Evolutionary conservation across 1,140 invertebrate species (phyloP), one percentile per base, ranked within the genome.

Genomic region (Tetramorium simillimum): DNA sequence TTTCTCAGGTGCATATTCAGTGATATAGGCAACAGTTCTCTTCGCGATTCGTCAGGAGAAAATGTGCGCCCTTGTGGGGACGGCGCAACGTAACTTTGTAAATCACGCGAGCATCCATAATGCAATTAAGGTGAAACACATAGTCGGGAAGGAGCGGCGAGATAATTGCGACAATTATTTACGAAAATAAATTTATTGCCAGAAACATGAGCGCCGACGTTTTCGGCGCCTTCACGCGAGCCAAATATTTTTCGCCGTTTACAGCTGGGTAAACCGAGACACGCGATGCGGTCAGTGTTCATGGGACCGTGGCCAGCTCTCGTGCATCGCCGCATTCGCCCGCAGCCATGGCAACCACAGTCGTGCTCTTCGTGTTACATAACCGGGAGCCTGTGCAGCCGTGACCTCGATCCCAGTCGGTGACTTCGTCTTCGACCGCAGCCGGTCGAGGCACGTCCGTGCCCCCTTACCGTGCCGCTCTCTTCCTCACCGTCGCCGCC

Each of bases 401-500:
- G 92, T 93, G 92, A 93, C 92, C 92, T 92, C 92, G 91, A 93
- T 93, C 92, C 90, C 89, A 75, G 91, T 88, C 90, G 73, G 88
- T 86, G 89, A 88, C 81, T 88, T 69, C 85, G 73, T 77, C 82
- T 80, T 56, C 85, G 75, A 86, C 82, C 62, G 58, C 58, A 49
- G 62, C 33, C 84, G 46, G 60, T 78, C 86, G 84, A 63, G 81
- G 40, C 63, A 63, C 49, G 56, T 56, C 21, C 28, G 43, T 75
- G 69, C 58, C 75, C 63, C 56, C 73, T 85, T 18, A 40, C 72
- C 75, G 4, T 3, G 33, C 12, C 58, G 28, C 37, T n/a, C 62
- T 21, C 16, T 5, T 58, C 63, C 63, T 16, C 16, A 12, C 28
- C 73, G 14, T 18, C 70, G 7, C 18, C 24, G 24, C 46, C 21